Evolutionary conservation across 2,888 invertebrate genomes (phyloP).

Genomic region (Tiliacea aurago): DNA sequence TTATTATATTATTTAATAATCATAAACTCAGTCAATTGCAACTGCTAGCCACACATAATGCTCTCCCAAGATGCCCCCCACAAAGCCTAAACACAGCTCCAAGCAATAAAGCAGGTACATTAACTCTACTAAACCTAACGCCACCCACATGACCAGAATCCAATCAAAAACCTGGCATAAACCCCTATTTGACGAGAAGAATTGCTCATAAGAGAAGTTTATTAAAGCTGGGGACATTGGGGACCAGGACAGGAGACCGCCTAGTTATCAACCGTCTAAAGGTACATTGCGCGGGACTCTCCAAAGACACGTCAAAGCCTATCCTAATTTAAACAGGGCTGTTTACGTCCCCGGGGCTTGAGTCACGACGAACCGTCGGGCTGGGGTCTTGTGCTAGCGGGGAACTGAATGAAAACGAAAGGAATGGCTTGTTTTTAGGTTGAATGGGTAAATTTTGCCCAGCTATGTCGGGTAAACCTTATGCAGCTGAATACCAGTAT

Average conservation of each 20-base stretch:
- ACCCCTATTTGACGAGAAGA: constrained; percentile 39
- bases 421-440: background rate
- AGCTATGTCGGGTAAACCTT: no score
- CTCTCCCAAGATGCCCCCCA: background rate
- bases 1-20: no score
- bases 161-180: constrained; percentile 39
- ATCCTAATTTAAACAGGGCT: constrained; percentile 89
- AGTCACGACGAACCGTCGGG: constrained; percentile 68
- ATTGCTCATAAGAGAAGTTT: constrained; percentile 53
- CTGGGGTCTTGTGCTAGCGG: constrained; percentile 64
- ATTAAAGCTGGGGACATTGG: constrained; percentile 50
- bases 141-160: constrained; percentile 43
- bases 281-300: constrained; percentile 69
- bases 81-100: background rate
- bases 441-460: background rate
- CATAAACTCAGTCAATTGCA: background rate
- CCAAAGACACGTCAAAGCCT: constrained; percentile 87
- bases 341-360: constrained; percentile 83
- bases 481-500: no score
- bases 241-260: constrained; percentile 43
- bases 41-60: background rate
- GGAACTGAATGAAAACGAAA: constrained; percentile 9
- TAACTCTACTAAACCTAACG: constrained; percentile 1
- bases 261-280: constrained; percentile 70
- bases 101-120: constrained; percentile 5